A percentile compares a stretch with the other conserved stretches of the same genome.
Evolutionary conservation across 2,888 invertebrate genomes (phyloP).

Genomic region (Acanthopleura granulata): DNA sequence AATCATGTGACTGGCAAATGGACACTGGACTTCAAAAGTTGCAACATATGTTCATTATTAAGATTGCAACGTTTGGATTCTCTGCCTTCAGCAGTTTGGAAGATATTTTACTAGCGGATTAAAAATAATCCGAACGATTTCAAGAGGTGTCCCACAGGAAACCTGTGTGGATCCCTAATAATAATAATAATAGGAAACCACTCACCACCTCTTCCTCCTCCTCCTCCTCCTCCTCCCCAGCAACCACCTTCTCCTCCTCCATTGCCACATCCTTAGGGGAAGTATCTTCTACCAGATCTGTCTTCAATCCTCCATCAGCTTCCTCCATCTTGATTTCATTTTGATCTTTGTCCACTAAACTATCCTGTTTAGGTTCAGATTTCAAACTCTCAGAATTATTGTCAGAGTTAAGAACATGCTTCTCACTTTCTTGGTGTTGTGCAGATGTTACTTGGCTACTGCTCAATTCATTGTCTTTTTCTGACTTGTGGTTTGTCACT

Average conservation of each 20-base stretch:
- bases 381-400: conserved; percentile 8
- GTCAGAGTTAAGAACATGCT: conserved; percentile 9
- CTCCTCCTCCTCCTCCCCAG: conserved; percentile 32
- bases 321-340: not conserved
- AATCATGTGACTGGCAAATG: no score
- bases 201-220: conserved; percentile 30
- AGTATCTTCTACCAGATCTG: not conserved
- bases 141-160: no score
- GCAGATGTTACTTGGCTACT: not conserved
- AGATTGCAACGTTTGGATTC: no score
- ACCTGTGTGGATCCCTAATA: no score
- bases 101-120: no score
- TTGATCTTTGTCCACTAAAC: not conserved
- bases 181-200: no score
- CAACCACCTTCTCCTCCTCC: conserved; percentile 23
- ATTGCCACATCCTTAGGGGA: conserved; percentile 16
- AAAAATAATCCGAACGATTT: no score
- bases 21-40: no score
- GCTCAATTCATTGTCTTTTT: conserved; percentile 6
- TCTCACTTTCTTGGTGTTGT: no score
- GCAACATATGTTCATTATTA: no score
- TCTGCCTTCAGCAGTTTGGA: no score
- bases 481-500: conserved; percentile 8
- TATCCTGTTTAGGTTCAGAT: not conserved
- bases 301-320: conserved; percentile 9